Conservation (phyloP, 1,140 invertebrate genomes). For the Nebria ingens region DNA sequence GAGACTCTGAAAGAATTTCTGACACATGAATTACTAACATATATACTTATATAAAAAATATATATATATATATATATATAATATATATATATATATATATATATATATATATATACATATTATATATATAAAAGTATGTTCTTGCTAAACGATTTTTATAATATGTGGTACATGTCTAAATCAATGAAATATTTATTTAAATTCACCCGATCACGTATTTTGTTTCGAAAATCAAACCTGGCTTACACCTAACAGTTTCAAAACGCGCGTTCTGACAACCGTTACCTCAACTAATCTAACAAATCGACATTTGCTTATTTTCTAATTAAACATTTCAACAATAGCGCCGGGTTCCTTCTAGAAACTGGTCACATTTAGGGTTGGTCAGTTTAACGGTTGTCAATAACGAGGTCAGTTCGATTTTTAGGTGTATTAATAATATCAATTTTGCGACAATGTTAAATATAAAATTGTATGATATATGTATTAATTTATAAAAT, state of each 20-base stretch:
- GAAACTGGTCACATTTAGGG: background rate
- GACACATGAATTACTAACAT: background rate
- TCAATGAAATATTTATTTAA: background rate
- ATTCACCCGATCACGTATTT: no score
- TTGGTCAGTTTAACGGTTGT: background rate
- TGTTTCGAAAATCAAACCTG: background rate
- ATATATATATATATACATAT: no score
- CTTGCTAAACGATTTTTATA: background rate
- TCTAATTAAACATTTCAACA: background rate
- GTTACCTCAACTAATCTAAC: background rate
- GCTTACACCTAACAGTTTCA: no score
- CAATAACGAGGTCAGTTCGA: background rate
- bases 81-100: no score
- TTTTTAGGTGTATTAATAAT: background rate
- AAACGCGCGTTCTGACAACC: background rate
- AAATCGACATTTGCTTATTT: background rate
- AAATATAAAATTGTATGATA: background rate
- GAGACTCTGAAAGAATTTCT: slow-evolving; percentile 23
- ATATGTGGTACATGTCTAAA: background rate
- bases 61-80: no score
- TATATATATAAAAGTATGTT: no score
- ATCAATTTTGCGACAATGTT: background rate
- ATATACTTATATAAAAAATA: background rate
- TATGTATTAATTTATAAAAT: background rate
- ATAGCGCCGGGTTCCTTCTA: background rate